Conservation (phyloP, 2,797 vertebrate genomes). For the Sciurus carolinensis region DNA sequence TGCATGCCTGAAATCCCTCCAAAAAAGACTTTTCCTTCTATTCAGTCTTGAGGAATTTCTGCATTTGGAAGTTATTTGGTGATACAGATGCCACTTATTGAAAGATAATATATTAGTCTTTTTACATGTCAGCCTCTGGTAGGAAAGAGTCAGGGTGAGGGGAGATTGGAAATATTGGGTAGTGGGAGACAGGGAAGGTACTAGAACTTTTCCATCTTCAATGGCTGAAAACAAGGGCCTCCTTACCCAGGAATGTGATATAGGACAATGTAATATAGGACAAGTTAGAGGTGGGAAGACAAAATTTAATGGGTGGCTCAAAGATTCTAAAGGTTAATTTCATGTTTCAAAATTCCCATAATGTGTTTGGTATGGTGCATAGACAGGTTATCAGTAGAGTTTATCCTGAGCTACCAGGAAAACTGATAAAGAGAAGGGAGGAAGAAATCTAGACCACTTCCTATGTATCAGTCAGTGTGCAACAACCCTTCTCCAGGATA, state of each 20-base stretch:
- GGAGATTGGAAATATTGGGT: neutral
- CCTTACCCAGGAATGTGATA: neutral
- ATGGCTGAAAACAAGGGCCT: neutral
- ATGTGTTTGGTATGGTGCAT: neutral
- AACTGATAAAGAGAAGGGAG: neutral
- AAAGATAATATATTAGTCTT: conserved; percentile 53
- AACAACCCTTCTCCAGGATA: neutral
- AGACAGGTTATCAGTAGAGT: neutral
- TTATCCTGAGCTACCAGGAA: neutral
- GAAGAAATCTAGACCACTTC: neutral
- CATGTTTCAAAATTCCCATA: conserved; percentile 51
- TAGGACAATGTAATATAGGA: neutral
- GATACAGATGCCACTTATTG: neutral
- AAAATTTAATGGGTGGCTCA: neutral
- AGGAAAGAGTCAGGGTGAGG: neutral
- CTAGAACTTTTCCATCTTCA: neutral
- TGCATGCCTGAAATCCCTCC: conserved; percentile 13
- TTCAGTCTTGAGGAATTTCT: neutral
- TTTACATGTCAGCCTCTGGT: neutral
- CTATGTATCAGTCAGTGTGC: neutral
- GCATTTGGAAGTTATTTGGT: neutral
- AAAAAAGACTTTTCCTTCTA: conserved; percentile 24
- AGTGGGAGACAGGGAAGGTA: neutral
- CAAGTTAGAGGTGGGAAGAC: neutral
- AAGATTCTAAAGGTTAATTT: conserved; percentile 18